These are phyloP conservation scores for Felis chaus DNA, from an alignment of 2,113 vertebrate species.

Conservation along the genomic window DNA sequence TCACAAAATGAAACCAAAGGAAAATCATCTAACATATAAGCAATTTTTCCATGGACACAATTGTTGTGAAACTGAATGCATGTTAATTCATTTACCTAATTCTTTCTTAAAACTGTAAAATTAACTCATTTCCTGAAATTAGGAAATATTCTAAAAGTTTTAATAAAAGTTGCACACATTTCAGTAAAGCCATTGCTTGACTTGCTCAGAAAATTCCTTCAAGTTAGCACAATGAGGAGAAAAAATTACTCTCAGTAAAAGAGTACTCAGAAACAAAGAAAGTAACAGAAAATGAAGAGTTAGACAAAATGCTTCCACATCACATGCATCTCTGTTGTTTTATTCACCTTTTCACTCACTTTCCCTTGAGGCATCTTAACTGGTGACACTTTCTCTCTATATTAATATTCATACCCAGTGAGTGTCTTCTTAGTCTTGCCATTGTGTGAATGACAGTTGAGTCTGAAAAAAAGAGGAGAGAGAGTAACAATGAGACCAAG, in stretches of 20 bases:
- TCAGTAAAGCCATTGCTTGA: slow-evolving; percentile 50
- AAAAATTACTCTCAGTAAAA: neutral
- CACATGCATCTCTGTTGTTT: neutral
- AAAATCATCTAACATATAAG: neutral
- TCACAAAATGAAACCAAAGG: neutral
- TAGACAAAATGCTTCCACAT: slow-evolving; percentile 44
- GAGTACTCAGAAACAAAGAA: slow-evolving; percentile 52
- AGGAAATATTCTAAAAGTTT: neutral
- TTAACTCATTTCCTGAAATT: neutral
- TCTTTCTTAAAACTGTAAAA: slow-evolving; percentile 10
- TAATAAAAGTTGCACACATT: neutral
- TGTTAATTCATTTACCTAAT: neutral
- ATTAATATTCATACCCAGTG: slow-evolving; percentile 51
- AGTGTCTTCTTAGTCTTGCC: slow-evolving; percentile 36
- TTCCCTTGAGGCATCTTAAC: neutral
- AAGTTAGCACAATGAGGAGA: slow-evolving; percentile 5
- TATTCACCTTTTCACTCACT: slow-evolving; percentile 20
- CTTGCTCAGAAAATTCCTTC: slow-evolving; percentile 39
- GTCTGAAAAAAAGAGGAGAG: neutral
- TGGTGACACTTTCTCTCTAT: neutral
- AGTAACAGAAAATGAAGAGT: slow-evolving; percentile 40
- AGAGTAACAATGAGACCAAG: neutral
- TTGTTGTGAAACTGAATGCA: neutral
- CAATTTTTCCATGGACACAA: neutral
- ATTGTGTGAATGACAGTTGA: slow-evolving; percentile 57